A percentile compares a stretch with the other conserved stretches of the same genome.
phyloP scores from a whole-genome alignment of 2,888 invertebrate species.

The Epinotia ramella region DNA sequence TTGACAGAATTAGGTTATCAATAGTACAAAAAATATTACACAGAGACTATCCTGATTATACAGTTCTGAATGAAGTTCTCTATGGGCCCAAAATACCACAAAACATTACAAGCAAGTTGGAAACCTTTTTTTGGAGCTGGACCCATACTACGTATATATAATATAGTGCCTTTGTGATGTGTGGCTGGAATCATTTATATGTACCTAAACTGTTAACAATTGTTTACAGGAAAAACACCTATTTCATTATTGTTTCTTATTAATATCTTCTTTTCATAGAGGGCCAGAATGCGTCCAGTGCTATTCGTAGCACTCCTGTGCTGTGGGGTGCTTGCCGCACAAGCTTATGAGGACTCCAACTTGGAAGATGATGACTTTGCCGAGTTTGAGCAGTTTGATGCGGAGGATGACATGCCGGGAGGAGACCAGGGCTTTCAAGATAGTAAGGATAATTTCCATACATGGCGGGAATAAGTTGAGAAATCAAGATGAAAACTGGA shows the following conservation, averaged over 20 bases:
- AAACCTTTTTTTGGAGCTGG: no score
- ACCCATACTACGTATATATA: no score
- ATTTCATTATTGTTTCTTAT: neutral
- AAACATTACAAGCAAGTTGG: no score
- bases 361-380: constrained; percentile 96
- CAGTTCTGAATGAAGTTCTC: neutral
- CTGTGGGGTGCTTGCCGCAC: constrained; percentile 64
- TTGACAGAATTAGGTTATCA: neutral
- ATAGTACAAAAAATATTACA: neutral
- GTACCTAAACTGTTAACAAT: no score
- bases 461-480: no score
- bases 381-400: constrained; percentile 95
- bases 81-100: no score
- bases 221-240: no score
- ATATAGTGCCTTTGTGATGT: no score
- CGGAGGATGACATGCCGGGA: constrained; percentile 82
- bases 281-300: constrained; percentile 66
- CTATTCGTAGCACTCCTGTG: constrained; percentile 66
- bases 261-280: constrained; percentile 45
- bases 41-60: constrained; percentile 21
- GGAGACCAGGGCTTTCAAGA: constrained; percentile 31
- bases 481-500: no score
- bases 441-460: neutral
- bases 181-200: no score
- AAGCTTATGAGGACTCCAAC: constrained; percentile 72